Percentiles rank a stretch among this genome's conserved stretches.
These are phyloP conservation scores for Pseudoatta argentina DNA, from an alignment of 1,140 invertebrate species.

Conservation along the genomic window DNA sequence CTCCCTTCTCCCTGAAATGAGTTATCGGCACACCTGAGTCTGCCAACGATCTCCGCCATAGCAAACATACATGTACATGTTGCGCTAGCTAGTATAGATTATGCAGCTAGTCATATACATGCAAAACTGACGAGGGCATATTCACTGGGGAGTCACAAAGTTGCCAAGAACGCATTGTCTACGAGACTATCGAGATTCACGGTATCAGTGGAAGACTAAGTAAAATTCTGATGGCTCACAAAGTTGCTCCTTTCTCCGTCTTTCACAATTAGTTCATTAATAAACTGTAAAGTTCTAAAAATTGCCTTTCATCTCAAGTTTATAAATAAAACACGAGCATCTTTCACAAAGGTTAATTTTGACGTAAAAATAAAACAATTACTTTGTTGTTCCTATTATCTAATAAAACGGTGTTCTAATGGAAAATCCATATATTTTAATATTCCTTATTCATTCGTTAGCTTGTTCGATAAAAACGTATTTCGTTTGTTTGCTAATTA, in stretches of 20 bases:
- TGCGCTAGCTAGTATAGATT: conserved; percentile 40
- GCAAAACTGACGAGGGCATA: conserved; percentile 40
- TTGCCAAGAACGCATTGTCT: conserved; percentile 46
- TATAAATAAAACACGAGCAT: background rate
- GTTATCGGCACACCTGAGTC: conserved; percentile 56
- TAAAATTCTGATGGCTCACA: background rate
- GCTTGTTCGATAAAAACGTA: background rate
- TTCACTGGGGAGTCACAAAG: conserved; percentile 45
- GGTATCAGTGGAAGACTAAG: conserved; percentile 4
- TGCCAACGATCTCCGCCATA: conserved; percentile 5
- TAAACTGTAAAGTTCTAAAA: conserved; percentile 33
- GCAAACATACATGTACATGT: conserved; percentile 14
- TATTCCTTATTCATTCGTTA: background rate
- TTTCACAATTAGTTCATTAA: background rate
- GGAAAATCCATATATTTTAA: background rate
- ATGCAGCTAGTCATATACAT: conserved; percentile 30
- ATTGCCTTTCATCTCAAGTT: background rate
- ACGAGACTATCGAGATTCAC: conserved; percentile 38
- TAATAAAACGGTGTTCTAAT: background rate
- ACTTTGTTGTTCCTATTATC: too few species aligned
- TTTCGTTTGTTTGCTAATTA: background rate
- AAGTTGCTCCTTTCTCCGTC: background rate
- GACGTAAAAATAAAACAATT: background rate
- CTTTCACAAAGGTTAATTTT: background rate
- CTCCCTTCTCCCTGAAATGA: background rate